phyloP scores from a whole-genome alignment of 2,113 vertebrate species.

The Petroica traversi region DNA sequence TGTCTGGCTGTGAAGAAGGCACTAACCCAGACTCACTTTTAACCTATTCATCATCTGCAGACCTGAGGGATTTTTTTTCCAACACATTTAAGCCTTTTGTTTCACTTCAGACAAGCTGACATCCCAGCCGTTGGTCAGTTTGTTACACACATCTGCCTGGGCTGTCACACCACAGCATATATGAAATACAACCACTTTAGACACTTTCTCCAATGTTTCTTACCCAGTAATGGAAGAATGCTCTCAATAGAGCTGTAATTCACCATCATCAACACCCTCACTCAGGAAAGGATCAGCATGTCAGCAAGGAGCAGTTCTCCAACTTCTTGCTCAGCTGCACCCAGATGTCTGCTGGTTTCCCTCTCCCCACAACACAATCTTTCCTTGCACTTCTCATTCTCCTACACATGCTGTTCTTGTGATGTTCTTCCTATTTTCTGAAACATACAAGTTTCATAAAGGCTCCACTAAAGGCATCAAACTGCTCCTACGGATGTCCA shows the following conservation, averaged over 20 bases:
- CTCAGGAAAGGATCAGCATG: not conserved
- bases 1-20: not conserved
- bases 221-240: not conserved
- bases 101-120: not conserved
- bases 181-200: not conserved
- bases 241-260: not conserved
- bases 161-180: not conserved
- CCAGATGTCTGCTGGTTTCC: too few relatives aligned
- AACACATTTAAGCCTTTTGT: not conserved
- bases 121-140: not conserved
- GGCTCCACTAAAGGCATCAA: not conserved
- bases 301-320: not conserved
- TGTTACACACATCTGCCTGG: not conserved
- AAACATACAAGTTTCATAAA: not conserved
- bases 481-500: accelerated
- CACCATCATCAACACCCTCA: not conserved
- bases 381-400: not conserved
- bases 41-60: not conserved
- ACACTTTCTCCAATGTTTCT: not conserved
- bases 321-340: not conserved
- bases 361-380: not conserved
- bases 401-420: not conserved
- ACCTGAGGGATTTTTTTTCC: not conserved
- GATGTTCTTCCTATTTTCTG: not conserved
- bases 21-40: not conserved